Evolutionary conservation across 2,797 vertebrate species (phyloP).

Genomic region (Falco peregrinus): DNA sequence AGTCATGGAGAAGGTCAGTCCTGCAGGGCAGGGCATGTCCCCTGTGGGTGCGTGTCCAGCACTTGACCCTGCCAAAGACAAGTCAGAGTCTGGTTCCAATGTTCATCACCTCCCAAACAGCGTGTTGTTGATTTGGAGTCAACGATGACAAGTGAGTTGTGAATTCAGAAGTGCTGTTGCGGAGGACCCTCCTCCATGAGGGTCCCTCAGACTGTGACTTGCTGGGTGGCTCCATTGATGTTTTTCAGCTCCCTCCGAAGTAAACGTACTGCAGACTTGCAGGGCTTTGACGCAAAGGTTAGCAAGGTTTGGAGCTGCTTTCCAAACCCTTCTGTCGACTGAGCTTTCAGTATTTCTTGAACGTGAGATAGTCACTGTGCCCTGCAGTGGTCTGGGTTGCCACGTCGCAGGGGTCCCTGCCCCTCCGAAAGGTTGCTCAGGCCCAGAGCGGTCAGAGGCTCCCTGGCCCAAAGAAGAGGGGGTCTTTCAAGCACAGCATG

Average conservation of each 20-base stretch:
- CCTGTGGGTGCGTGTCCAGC: accelerated
- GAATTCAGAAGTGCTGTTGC: not conserved
- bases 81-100: not conserved
- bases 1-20: not conserved
- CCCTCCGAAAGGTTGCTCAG: not conserved
- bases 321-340: not conserved
- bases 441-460: not conserved
- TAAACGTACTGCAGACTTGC: not conserved
- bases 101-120: not conserved
- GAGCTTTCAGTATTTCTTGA: not conserved
- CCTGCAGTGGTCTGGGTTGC: not conserved
- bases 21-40: not conserved
- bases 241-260: not conserved
- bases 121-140: accelerated
- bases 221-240: accelerated
- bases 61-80: not conserved
- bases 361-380: accelerated
- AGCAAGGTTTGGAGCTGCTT: not conserved
- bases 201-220: not conserved
- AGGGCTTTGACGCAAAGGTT: not conserved
- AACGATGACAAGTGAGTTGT: not conserved
- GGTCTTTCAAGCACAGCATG: not conserved
- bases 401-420: accelerated
- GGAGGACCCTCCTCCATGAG: not conserved
- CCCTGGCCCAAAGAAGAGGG: not conserved